Evolutionary conservation across 2,888 invertebrate species (phyloP).

Genomic region (Rapana venosa): DNA sequence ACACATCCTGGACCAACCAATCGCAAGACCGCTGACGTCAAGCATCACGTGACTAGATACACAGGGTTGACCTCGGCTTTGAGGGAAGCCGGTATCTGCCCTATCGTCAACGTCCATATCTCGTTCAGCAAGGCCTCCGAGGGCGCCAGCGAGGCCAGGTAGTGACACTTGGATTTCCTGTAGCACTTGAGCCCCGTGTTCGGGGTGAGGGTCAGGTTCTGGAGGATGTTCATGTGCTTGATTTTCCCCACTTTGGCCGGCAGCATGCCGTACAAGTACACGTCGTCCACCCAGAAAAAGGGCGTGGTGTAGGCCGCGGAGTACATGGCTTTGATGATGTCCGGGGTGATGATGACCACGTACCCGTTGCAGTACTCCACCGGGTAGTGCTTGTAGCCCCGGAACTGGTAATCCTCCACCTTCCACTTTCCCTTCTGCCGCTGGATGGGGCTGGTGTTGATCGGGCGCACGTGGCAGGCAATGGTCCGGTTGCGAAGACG

Average conservation of each 20-base stretch:
- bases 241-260: slow-evolving; percentile 65
- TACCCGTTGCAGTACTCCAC: slow-evolving; percentile 75
- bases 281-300: slow-evolving; percentile 78
- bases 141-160: slow-evolving; percentile 57
- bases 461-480: slow-evolving; percentile 60
- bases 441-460: slow-evolving; percentile 63
- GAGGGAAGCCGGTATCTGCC: slow-evolving; percentile 27
- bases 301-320: slow-evolving; percentile 67
- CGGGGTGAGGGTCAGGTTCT: slow-evolving; percentile 91
- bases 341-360: slow-evolving; percentile 65
- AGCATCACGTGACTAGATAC: slow-evolving; percentile 23
- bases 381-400: slow-evolving; percentile 67
- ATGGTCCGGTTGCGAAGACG: slow-evolving; percentile 56
- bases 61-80: slow-evolving; percentile 31
- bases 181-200: slow-evolving; percentile 58
- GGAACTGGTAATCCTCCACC: slow-evolving; percentile 63
- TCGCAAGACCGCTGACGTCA: background rate
- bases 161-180: slow-evolving; percentile 53
- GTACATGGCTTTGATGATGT: slow-evolving; percentile 69
- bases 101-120: slow-evolving; percentile 60
- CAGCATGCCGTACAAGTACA: slow-evolving; percentile 74
- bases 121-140: slow-evolving; percentile 58
- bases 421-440: slow-evolving; percentile 64
- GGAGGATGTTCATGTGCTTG: slow-evolving; percentile 81
- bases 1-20: background rate